Base-by-base conservation (phyloP, 2,888 invertebrate genomes). In the Agapostemon virescens region DNA sequence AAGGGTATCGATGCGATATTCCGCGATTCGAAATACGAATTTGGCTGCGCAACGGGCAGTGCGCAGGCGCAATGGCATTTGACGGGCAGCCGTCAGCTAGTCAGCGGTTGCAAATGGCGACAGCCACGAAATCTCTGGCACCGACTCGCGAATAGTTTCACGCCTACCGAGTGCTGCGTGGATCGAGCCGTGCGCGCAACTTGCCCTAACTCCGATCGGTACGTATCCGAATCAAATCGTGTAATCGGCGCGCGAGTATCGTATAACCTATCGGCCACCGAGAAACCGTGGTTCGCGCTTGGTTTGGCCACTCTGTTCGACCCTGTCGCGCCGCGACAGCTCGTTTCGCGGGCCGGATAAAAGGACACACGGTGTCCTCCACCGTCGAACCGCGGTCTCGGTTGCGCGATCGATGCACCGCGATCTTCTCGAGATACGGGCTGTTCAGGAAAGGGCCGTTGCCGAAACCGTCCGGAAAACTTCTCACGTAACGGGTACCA, bases 31-130 rank as follows among this genome's bases (percentile, higher is more conserved):
- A 86, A 86, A 83, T 85, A 75, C 64, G 64, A 85, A 85, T 76
- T 71, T 77, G 63, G 85, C 79, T 83, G 86, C 87, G 85, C 77
- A 71, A 58, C n/a, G 40, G 15, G 9, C 11, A 84, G 30, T 36
- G 74, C 88, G 87, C 85, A 64, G 63, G 77, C 88, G 82, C 83
- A 80, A 23, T 87, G 86, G 83, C 81, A 85, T 84, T 86, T 64
- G 84, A 85, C 85, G 85, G 84, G 85, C 82, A 83, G 77, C 85
- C 90, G 90, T 88, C 88, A 90, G 86, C 88, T 86, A 90, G 91
- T 91, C 89, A 88, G 88, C 91, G 91, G 91, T 90, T 92, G 92
- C 92, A 92, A 92, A 92, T 92, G 92, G 92, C 92, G 92, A 91
- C 91, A 90, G 90, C 89, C 90, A 90, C 90, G 87, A 90, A 90